phyloP scores from a whole-genome alignment of 2,797 vertebrate species.

The Eidolon dupreanum region DNA sequence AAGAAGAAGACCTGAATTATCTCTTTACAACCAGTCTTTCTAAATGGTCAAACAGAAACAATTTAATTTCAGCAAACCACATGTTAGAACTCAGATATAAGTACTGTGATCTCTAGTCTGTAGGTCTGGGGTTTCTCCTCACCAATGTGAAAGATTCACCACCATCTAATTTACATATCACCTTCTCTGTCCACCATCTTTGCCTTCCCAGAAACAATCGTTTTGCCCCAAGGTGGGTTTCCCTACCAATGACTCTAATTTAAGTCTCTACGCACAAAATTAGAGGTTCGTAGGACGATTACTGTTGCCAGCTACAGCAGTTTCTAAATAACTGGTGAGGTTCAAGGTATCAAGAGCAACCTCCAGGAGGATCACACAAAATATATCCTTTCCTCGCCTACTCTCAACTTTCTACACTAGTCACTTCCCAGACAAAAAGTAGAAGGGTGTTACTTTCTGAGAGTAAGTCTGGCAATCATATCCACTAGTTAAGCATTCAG shows the following conservation, averaged over 20 bases:
- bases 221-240: background rate
- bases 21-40: background rate
- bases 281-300: background rate
- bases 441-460: background rate
- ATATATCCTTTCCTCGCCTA: background rate
- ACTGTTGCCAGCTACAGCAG: background rate
- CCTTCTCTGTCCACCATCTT: background rate
- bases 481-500: background rate
- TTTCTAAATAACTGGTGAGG: conserved; percentile 36
- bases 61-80: background rate
- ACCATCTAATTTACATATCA: background rate
- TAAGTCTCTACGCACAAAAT: background rate
- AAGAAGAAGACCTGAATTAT: conserved; percentile 22
- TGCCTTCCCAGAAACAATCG: background rate
- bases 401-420: background rate
- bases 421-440: background rate
- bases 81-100: background rate
- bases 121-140: background rate
- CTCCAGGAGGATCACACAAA: background rate
- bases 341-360: background rate
- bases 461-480: background rate
- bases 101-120: background rate
- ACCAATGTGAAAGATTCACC: background rate
- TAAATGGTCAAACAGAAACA: conserved; percentile 16
- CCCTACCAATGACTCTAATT: background rate